These are phyloP conservation scores for Dermolepida albohirtum DNA, from an alignment of 2,888 invertebrate genomes.

Conservation along the genomic window DNA sequence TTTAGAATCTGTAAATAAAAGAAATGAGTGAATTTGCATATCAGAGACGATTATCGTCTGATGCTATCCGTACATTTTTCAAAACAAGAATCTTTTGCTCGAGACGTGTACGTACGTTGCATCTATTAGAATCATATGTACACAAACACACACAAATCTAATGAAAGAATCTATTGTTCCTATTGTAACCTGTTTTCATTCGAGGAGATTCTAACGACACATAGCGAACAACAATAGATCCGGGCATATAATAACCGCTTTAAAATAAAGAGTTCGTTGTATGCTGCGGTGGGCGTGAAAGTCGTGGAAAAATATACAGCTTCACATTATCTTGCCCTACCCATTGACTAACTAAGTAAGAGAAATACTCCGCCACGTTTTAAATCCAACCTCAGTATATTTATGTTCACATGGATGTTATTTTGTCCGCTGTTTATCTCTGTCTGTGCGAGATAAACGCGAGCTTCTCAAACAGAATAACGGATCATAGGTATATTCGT, in stretches of 20 bases:
- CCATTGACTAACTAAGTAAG: conserved; percentile 44
- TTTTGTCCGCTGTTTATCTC: conserved; percentile 23
- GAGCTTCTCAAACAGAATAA: no score
- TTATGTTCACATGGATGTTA: conserved; percentile 25
- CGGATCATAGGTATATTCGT: background rate
- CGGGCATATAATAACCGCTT: conserved; percentile 22
- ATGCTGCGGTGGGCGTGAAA: conserved; percentile 45
- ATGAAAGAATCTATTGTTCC: conserved; percentile 33
- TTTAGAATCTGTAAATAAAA: no score
- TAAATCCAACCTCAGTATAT: conserved; percentile 25
- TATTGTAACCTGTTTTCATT: conserved; percentile 35
- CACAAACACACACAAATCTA: background rate
- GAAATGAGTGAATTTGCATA: no score
- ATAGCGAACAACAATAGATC: conserved; percentile 27
- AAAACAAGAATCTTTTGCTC: no score
- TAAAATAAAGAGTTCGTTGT: conserved; percentile 35
- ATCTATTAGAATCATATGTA: conserved; percentile 3
- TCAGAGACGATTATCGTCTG: no score
- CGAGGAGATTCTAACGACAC: conserved; percentile 28
- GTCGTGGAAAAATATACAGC: conserved; percentile 46
- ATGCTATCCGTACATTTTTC: no score
- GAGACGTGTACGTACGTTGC: no score
- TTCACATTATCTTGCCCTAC: conserved; percentile 48
- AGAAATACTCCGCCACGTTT: conserved; percentile 39
- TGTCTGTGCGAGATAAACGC: background rate